phyloP scores from a whole-genome alignment of 2,113 vertebrate genomes.

The Cisticola juncidis region DNA sequence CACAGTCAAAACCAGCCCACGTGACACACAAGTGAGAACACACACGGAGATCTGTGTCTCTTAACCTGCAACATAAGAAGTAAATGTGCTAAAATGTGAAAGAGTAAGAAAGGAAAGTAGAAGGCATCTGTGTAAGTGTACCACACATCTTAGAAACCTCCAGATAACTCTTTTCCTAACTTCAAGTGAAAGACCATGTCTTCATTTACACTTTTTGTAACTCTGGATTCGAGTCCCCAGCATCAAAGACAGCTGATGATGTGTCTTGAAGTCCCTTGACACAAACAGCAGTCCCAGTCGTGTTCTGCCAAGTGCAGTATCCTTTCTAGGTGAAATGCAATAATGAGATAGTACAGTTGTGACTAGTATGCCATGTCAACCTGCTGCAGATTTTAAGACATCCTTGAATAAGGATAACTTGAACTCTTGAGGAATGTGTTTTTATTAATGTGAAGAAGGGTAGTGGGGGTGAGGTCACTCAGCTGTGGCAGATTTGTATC shows the following conservation, averaged over 20 bases:
- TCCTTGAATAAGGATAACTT: neutral
- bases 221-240: neutral
- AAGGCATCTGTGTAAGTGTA: neutral
- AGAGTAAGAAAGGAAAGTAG: neutral
- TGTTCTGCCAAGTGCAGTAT: neutral
- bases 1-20: neutral
- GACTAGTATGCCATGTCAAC: neutral
- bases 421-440: neutral
- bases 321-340: neutral
- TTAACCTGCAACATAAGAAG: neutral
- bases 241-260: neutral
- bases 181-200: neutral
- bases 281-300: neutral
- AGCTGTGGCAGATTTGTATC: constrained; percentile 6
- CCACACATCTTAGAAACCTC: neutral
- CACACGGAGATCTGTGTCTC: neutral
- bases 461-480: neutral
- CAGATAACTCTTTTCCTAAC: neutral
- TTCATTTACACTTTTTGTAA: neutral
- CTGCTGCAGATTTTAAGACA: neutral
- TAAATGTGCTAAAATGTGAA: neutral
- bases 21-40: neutral
- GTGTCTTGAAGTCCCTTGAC: neutral
- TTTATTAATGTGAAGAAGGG: neutral
- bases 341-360: neutral